A percentile compares a stretch with the other conserved stretches of the same genome.
Evolutionary conservation across 2,888 invertebrate genomes (phyloP).

Genomic region (Drosophila neonasuta): DNA sequence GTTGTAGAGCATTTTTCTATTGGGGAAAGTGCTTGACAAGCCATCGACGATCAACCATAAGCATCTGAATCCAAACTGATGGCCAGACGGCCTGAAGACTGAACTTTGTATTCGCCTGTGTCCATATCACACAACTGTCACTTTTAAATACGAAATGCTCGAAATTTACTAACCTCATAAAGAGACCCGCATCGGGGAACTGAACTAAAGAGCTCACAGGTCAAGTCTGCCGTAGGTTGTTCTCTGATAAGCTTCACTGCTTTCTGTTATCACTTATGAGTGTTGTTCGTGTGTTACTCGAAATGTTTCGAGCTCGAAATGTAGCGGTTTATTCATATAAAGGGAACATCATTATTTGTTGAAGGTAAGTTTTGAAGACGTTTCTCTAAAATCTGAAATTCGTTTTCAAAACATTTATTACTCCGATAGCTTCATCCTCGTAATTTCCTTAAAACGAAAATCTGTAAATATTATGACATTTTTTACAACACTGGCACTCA

Average conservation of each 20-base stretch:
- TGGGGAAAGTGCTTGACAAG: slow-evolving; percentile 49
- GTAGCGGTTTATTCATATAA: neutral
- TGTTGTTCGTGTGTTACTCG: slow-evolving; percentile 4
- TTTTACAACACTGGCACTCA: too few species aligned
- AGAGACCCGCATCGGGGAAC: slow-evolving; percentile 12
- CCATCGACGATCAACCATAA: slow-evolving; percentile 13
- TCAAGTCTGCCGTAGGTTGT: slow-evolving; percentile 39
- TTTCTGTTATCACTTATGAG: slow-evolving; percentile 18
- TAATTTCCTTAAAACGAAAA: too few species aligned
- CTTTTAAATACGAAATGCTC: slow-evolving; percentile 24
- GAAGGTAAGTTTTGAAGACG: neutral
- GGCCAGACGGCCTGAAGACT: slow-evolving; percentile 1
- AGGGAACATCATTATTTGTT: neutral
- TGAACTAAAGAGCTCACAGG: slow-evolving; percentile 23
- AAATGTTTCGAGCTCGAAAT: neutral
- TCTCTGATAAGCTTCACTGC: slow-evolving; percentile 33
- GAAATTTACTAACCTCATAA: slow-evolving; percentile 30
- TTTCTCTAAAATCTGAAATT: neutral
- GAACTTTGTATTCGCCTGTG: slow-evolving; percentile 35
- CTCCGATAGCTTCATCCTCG: neutral
- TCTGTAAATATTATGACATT: too few species aligned
- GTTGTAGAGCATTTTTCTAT: slow-evolving; percentile 34
- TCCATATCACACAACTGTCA: slow-evolving; percentile 43
- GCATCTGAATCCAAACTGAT: slow-evolving; percentile 30
- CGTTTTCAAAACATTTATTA: neutral